Evolutionary conservation across 2,797 vertebrate species (phyloP).

Genomic region (Myotis daubentonii): DNA sequence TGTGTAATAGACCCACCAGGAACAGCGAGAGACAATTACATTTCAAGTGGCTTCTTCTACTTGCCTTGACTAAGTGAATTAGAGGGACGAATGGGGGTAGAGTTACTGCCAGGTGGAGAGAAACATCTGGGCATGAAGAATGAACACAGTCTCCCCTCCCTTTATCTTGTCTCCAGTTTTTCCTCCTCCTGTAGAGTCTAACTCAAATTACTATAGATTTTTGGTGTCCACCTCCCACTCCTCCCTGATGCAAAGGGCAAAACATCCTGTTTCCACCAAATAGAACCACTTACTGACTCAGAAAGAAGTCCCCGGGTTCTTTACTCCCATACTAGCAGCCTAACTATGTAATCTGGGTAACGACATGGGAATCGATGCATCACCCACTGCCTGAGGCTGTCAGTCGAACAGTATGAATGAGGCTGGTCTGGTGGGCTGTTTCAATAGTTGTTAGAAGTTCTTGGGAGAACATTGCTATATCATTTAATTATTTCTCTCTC

Average conservation of each 20-base stretch:
- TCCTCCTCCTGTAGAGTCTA: neutral
- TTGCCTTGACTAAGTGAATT: slow-evolving; percentile 69
- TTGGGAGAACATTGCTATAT: neutral
- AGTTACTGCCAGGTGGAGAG: neutral
- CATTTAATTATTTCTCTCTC: neutral
- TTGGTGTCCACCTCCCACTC: neutral
- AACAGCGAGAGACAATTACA: slow-evolving; percentile 61
- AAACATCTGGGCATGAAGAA: slow-evolving; percentile 61
- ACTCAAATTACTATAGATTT: neutral
- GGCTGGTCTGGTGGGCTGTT: neutral
- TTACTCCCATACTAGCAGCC: neutral
- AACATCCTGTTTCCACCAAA: neutral
- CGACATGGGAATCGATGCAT: neutral
- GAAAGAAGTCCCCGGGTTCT: neutral
- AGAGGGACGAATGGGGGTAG: neutral
- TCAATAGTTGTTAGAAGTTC: neutral
- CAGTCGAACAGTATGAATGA: neutral
- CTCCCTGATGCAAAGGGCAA: neutral
- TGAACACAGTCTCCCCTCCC: slow-evolving; percentile 5
- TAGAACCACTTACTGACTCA: neutral
- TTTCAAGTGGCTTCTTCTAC: slow-evolving; percentile 63
- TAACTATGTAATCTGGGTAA: neutral
- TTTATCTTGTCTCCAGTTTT: neutral
- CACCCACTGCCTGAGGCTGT: neutral
- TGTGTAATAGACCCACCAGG: slow-evolving; percentile 68